Percentiles rank a stretch among this genome's conserved stretches.
These are phyloP conservation scores for Urophycis tenuis DNA, from an alignment of 2,797 vertebrate genomes.

Conservation along the genomic window DNA sequence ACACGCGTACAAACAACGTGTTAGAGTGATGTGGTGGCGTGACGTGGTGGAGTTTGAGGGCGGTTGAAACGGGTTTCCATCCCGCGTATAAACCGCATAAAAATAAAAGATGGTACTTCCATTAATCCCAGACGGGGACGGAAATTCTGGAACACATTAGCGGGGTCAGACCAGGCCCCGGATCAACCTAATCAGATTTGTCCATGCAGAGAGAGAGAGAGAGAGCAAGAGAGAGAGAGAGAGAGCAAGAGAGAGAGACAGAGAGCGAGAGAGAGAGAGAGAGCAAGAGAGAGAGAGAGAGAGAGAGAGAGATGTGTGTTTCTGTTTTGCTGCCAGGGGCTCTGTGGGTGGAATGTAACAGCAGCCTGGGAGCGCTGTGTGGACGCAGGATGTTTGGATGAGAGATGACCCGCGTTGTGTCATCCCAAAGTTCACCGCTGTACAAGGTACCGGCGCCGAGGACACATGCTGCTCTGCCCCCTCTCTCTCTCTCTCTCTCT, in stretches of 20 bases:
- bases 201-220: not conserved
- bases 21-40: not conserved
- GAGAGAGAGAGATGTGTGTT: not conserved
- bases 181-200: not conserved
- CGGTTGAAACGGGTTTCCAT: not conserved
- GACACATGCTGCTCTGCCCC: not conserved
- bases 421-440: not conserved
- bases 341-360: not conserved
- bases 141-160: not conserved
- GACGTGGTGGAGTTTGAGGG: not conserved
- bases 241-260: not conserved
- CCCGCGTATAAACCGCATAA: not conserved
- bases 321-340: not conserved
- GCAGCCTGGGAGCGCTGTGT: not conserved
- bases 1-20: conserved; percentile 4
- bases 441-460: not conserved
- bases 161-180: not conserved
- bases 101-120: not conserved
- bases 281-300: not conserved
- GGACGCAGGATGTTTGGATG: not conserved
- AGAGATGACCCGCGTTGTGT: not conserved
- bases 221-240: not conserved
- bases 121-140: not conserved
- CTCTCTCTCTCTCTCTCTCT: not conserved
- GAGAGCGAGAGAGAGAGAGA: not conserved